Base-by-base conservation (phyloP, 2,797 vertebrate species). In the Naso thynnoides region DNA sequence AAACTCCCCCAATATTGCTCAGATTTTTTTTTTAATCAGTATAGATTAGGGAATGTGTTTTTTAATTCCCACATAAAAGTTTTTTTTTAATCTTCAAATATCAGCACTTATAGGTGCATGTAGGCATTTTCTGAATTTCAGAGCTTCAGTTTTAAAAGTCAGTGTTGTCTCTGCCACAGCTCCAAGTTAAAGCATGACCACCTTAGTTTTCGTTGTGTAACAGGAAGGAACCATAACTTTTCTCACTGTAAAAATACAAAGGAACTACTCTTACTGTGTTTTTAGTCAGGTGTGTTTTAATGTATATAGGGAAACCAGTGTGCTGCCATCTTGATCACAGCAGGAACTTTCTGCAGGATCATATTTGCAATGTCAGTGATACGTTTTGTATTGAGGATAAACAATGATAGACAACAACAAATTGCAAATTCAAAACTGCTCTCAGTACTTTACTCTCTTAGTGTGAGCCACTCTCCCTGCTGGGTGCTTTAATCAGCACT, bases 401-500 rank as follows among this genome's bases (percentile, higher is more conserved):
- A 83, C 57, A 29, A 0, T 59, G 73, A 88, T n/a, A 60, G 62
- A 81, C 79, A 78, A 79, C 67, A 85, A 82, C 70, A 81, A 76
- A 76, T 82, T 75, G 69, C 21, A 59, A 85, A 85, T 83, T 83
- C 69, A 57, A 69, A 87, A 58, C 77, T 73, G 73, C 67, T 89
- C 67, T 81, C 65, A 70, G 70, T 79, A 53, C 79, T 88, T 82
- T 76, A 49, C 67, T 84, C 70, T 86, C 64, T 54, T 61, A 29
- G 78, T 73, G 82, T 66, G 84, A 85, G 79, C 60, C 69, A 39
- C 61, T 78, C 69, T 90, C 60, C 79, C 84, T 69, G 75, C 89
- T 86, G 89, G 81, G 87, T 76, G 86, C 87, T 92, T 92, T 92
- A 93, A 94, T 92, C 89, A 91, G 86, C 86, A 66, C 81, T 88